Base-by-base conservation (phyloP, 2,113 vertebrate species). In the Hippolais icterina region DNA sequence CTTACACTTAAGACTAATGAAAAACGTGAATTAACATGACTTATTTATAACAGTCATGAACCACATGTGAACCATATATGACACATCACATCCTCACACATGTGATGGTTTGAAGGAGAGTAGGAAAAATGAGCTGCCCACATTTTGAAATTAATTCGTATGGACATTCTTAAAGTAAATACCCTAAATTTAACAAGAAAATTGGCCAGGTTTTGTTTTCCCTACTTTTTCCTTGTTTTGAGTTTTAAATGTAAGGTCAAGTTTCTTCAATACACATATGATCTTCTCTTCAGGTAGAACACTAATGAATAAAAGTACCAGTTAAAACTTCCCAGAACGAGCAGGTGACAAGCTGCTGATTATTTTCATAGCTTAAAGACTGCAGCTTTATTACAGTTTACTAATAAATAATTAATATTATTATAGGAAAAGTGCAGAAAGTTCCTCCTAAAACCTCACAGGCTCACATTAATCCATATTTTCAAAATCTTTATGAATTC, bases 321-420 rank as follows among this genome's bases (percentile, higher is more conserved):
- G 33, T 39, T 35, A 46, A 89, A 93, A 75, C 12, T 59, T 83
- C 64, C 49, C 44, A 65, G 46, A 93, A 78, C 12, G 16, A 87
- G n/a, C 31, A 88, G 24, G 61, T 44, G 39, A 90, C 29, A 87
- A 74, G 37, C 33, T n/a, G n/a, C n/a, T n/a, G n/a, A 65, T 88
- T 94, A 54, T 70, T 76, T 72, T 83, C 89, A 52, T 65, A 68
- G 39, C 70, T 68, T 63, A 60, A 78, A 57, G 71, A 53, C 49
- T 46, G 9, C 15, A 54, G 53, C 83, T 90, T 89, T 88, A 94
- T 87, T 91, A 61, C 41, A 68, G 52, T 83, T 83, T 89, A 87
- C 61, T 94, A 82, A 93, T 90, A 84, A 95, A 93, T 77, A 77
- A 91, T 87, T 89, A 78, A 72, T 76, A 39, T 12, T 64, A 56